Base-by-base conservation (phyloP, 2,797 vertebrate genomes). In the Lates japonicus region DNA sequence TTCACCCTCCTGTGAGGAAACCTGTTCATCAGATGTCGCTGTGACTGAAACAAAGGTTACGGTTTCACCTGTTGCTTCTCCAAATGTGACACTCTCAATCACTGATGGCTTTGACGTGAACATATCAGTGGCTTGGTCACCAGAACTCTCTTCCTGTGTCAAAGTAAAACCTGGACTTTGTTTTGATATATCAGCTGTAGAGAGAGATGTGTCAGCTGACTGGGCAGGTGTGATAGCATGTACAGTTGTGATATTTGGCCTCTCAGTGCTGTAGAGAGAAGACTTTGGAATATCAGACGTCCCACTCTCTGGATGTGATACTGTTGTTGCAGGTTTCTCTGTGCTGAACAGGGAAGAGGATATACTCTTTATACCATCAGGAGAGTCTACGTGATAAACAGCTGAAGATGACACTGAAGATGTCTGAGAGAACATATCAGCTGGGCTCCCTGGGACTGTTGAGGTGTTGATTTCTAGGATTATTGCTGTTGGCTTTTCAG, bases 41-140 rank as follows among this genome's bases (percentile, higher is more conserved):
- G 84, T 86, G 41, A 85, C 51, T 51, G 91, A 90, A 64, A 90
- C 60, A 76, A 92, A 84, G 2, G 70, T 87, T 88, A 88, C 86
- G 0, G 80, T 92, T 92, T 94, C 82, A 44, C 82, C 90, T 72
- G 85, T 84, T 55, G 81, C 87, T 85, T 94, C 91, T 73, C 85
- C 77, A 84, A 90, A 93, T 67, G 89, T 89, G 25, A 74, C 5
- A 0, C 49, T 85, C 17, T 83, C 75, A 22, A 70, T 48, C n/a
- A 64, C 35, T 65, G 61, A 48, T 73, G 78, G 51, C 49, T 65
- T 69, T 71, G 55, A 48, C 33, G 83, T 84, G 20, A 82, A 73
- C 10, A 44, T 70, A 22, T 58, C 31, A 33, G 58, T 52, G 2
- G 64, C 51, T 69, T 71, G 39, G 61, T 79, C 42, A 76, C 52